Evolutionary conservation across 2,888 invertebrate species (phyloP).

Genomic region (Teleiodes luculella): DNA sequence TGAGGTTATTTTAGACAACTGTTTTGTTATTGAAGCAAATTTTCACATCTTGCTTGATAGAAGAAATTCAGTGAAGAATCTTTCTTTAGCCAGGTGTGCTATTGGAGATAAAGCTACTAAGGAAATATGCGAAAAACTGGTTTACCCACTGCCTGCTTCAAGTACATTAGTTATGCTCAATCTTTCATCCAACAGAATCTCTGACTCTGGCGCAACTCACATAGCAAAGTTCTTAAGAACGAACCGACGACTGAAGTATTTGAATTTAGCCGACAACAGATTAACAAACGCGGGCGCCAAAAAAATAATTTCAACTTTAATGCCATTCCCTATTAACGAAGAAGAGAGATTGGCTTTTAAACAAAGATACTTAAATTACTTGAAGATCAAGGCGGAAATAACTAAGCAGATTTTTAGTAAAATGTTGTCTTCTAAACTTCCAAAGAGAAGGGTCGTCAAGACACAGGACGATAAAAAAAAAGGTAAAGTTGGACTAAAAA

Average conservation of each 20-base stretch:
- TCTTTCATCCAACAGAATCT: slow-evolving; percentile 46
- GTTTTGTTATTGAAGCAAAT: slow-evolving; percentile 37
- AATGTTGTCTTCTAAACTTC: no score
- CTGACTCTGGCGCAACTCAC: slow-evolving; percentile 41
- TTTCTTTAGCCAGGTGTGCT: neutral
- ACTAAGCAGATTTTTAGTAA: neutral
- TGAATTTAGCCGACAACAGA: neutral
- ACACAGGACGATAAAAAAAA: neutral
- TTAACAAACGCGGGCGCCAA: neutral
- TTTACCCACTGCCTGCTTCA: neutral
- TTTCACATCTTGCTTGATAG: slow-evolving; percentile 18
- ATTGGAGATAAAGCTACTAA: neutral
- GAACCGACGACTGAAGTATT: neutral
- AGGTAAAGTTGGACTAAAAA: neutral
- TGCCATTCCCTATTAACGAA: neutral
- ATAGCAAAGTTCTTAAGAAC: neutral
- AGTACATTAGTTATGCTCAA: slow-evolving; percentile 30
- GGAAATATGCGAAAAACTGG: neutral
- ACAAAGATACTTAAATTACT: neutral
- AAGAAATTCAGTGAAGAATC: neutral
- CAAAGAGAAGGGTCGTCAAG: neutral
- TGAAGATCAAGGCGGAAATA: neutral
- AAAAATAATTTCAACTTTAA: neutral
- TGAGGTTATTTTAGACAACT: neutral
- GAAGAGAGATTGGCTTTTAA: neutral